Percentiles rank a stretch among this genome's conserved stretches.
Conservation (phyloP, 1,140 invertebrate genomes). For the Aphelenchoides fujianensis region DNA sequence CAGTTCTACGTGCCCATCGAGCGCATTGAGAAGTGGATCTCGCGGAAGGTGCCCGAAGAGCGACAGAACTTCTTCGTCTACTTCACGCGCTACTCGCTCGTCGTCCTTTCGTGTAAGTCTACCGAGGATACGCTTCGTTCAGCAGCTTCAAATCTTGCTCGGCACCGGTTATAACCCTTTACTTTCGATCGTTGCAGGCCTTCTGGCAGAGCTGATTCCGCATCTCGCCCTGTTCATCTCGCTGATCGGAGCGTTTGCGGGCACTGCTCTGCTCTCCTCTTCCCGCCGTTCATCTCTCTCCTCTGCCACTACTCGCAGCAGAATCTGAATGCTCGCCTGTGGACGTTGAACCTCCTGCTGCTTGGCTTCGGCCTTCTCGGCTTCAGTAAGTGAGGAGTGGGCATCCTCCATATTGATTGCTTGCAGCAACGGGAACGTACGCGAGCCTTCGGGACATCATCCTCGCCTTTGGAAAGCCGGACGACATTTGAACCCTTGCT, state of each 20-base stretch:
- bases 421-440: slow-evolving; percentile 52
- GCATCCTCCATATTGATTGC: too few species aligned
- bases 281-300: slow-evolving; percentile 54
- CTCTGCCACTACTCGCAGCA: slow-evolving; percentile 40
- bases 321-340: slow-evolving; percentile 15
- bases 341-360: slow-evolving; percentile 28
- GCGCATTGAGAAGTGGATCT: slow-evolving; percentile 50
- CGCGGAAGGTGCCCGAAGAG: slow-evolving; percentile 36
- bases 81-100: slow-evolving; percentile 31
- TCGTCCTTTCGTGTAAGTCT: slow-evolving; percentile 48
- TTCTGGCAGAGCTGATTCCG: slow-evolving; percentile 49
- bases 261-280: slow-evolving; percentile 53
- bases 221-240: slow-evolving; percentile 59
- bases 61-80: slow-evolving; percentile 47
- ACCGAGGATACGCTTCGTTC: too few species aligned
- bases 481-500: slow-evolving; percentile 5
- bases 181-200: slow-evolving; percentile 38
- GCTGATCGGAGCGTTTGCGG: slow-evolving; percentile 55
- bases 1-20: slow-evolving; percentile 56
- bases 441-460: slow-evolving; percentile 44
- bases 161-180: too few species aligned
- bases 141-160: too few species aligned
- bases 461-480: slow-evolving; percentile 24
- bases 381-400: too few species aligned
- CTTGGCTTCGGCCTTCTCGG: slow-evolving; percentile 35